These are phyloP conservation scores for Norana najaformis DNA, from an alignment of 2,888 invertebrate species.

Conservation along the genomic window DNA sequence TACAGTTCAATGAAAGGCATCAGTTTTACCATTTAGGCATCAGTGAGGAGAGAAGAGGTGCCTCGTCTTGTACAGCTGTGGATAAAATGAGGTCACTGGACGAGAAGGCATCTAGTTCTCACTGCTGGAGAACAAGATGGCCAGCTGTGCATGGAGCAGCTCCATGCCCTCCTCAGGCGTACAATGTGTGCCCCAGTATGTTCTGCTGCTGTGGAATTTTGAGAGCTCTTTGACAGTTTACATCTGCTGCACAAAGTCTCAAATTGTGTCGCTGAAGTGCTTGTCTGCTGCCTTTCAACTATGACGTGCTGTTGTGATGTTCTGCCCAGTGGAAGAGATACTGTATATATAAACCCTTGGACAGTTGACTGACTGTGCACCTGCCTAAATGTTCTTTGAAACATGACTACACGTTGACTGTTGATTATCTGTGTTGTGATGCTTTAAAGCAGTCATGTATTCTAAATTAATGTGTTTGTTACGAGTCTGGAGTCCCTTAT, in stretches of 20 bases:
- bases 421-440: background rate
- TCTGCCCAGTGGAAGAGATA: background rate
- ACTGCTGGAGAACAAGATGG: too few relatives aligned
- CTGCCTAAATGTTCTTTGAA: background rate
- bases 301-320: background rate
- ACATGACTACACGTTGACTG: background rate
- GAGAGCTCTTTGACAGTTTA: too few relatives aligned
- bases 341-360: background rate
- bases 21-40: background rate
- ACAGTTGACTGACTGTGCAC: background rate
- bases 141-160: too few relatives aligned
- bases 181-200: too few relatives aligned
- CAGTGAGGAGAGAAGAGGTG: background rate
- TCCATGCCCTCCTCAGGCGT: too few relatives aligned
- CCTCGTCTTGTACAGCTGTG: background rate
- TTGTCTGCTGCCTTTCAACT: too few relatives aligned
- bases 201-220: background rate
- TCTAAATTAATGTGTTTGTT: background rate
- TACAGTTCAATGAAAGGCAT: background rate
- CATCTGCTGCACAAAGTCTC: too few relatives aligned
- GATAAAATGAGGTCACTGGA: too few relatives aligned
- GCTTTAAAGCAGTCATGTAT: background rate
- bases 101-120: too few relatives aligned
- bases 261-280: too few relatives aligned
- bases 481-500: too few relatives aligned